phyloP scores from a whole-genome alignment of 30 jellyfish, hydroid and myxozoan species.

The Turritopsis dohrnii region DNA sequence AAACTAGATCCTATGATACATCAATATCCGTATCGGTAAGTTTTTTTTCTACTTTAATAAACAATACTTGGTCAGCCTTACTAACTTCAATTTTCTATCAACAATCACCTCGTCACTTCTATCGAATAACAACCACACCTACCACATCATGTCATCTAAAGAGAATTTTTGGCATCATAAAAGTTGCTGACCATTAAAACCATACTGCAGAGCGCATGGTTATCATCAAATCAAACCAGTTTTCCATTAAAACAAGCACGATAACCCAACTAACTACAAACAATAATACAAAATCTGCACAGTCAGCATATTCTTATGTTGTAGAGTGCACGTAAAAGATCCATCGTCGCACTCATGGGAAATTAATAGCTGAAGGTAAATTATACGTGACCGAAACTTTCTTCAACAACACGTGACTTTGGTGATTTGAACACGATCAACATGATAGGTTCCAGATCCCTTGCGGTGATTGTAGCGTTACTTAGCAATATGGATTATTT shows the following conservation, averaged over 20 bases:
- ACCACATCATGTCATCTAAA: background rate
- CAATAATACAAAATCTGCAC: background rate
- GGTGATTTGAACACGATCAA: too few species aligned
- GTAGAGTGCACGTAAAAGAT: slow-evolving; percentile 12
- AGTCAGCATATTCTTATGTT: background rate
- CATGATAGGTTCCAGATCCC: too few species aligned
- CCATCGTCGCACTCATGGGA: slow-evolving; percentile 7
- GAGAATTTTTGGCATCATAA: too few species aligned
- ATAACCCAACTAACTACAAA: background rate
- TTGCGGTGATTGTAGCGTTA: too few species aligned
- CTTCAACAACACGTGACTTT: background rate
- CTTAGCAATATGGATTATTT: too few species aligned
- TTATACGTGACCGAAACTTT: background rate
- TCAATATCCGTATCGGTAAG: slow-evolving; percentile 7
- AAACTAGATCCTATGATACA: slow-evolving; percentile 9
- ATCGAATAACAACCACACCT: background rate
- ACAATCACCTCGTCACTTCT: background rate
- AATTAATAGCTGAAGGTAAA: slow-evolving; percentile 6
- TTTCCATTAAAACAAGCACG: background rate
- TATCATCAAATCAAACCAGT: too few species aligned
- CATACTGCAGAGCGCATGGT: too few species aligned
- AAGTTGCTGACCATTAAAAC: too few species aligned
- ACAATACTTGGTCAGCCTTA: background rate
- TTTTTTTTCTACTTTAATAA: background rate
- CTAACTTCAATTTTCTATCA: too few species aligned